Evolutionary conservation across 2,113 vertebrate species (phyloP).

Genomic region (Thomomys bottae): DNA sequence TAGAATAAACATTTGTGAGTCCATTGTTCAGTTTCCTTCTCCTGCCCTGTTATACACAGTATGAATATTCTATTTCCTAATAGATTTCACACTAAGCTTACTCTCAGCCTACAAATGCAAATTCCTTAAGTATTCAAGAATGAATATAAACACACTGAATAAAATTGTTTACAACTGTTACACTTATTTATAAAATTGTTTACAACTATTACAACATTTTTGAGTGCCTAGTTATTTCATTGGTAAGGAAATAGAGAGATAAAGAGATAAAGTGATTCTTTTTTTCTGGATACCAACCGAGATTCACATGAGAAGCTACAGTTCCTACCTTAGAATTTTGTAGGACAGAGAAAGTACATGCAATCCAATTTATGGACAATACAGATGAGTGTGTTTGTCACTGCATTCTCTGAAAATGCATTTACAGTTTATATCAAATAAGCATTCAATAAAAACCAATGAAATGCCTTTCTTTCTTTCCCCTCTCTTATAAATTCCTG

Average conservation of each 20-base stretch:
- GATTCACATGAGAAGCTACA: background rate
- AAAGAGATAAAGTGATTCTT: background rate
- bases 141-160: background rate
- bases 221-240: background rate
- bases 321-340: background rate
- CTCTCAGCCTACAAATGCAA: background rate
- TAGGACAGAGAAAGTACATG: background rate
- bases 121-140: background rate
- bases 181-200: no score
- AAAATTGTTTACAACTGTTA: no score
- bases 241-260: background rate
- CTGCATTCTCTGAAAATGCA: background rate
- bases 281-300: background rate
- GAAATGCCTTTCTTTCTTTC: background rate
- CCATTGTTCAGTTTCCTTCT: conserved; percentile 29
- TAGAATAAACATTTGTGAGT: conserved; percentile 38
- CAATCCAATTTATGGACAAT: background rate
- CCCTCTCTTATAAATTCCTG: background rate
- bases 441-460: background rate
- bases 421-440: background rate
- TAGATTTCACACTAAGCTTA: conserved; percentile 5
- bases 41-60: background rate
- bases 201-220: background rate
- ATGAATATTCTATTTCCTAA: conserved; percentile 64
- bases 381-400: background rate